Conservation (phyloP, 2,888 invertebrate species). For the Himalopsyche kuldschensis region DNA sequence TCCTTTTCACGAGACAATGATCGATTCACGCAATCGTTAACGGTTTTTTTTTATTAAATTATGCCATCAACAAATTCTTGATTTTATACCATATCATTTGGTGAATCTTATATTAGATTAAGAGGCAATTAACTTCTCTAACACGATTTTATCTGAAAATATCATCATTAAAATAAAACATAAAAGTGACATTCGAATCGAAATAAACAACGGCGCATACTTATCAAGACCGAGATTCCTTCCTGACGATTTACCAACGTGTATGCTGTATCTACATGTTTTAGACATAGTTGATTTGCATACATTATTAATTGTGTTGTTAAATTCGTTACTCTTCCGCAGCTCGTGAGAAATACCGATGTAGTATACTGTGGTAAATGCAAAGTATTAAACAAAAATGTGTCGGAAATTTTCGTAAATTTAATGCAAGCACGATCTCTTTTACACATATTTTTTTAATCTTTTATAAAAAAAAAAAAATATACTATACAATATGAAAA, state of each 20-base stretch:
- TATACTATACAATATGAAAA: no score
- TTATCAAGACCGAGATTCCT: not conserved
- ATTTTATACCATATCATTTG: no score
- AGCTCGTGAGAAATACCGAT: not conserved
- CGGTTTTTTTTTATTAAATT: no score
- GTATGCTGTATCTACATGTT: not conserved
- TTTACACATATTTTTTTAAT: no score
- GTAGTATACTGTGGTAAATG: not conserved
- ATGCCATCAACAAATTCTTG: no score
- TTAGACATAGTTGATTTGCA: not conserved
- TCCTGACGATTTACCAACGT: not conserved
- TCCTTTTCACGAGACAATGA: no score
- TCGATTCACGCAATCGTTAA: no score
- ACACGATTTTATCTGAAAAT: not conserved
- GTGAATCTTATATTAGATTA: no score
- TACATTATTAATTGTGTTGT: not conserved
- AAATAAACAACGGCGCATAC: not conserved
- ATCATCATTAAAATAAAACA: not conserved
- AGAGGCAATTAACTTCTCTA: not conserved
- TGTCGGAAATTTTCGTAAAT: not conserved
- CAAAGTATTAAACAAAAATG: not conserved
- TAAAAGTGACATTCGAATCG: not conserved
- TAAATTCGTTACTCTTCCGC: not conserved
- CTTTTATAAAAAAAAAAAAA: no score
- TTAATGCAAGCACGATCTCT: no score